Percentiles rank a stretch among this genome's conserved stretches.
Evolutionary conservation across 2,888 invertebrate genomes (phyloP).

Genomic region (Cephus runcator): DNA sequence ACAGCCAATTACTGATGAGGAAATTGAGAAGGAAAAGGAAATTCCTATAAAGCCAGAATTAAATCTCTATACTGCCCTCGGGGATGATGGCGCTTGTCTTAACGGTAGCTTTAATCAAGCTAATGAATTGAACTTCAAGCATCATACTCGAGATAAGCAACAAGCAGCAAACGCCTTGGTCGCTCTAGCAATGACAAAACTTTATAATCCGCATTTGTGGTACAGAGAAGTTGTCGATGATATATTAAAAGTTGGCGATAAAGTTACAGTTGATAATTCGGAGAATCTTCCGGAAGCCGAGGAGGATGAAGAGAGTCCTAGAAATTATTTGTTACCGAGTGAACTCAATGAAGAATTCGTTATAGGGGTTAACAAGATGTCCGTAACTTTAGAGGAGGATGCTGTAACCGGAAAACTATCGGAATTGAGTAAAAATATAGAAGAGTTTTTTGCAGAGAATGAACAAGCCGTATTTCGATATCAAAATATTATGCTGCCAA

Average conservation of each 20-base stretch:
- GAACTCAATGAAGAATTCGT: constrained; percentile 63
- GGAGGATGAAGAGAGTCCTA: constrained; percentile 66
- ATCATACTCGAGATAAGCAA: constrained; percentile 59
- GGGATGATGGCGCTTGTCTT: constrained; percentile 59
- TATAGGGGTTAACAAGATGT: constrained; percentile 65
- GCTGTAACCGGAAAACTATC: constrained; percentile 65
- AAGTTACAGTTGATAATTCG: constrained; percentile 65
- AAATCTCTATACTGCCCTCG: constrained; percentile 60
- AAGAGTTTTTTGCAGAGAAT: constrained; percentile 70
- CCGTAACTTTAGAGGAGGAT: constrained; percentile 65
- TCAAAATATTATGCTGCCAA: constrained; percentile 58
- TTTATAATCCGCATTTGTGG: constrained; percentile 72
- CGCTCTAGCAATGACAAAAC: constrained; percentile 70
- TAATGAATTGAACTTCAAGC: constrained; percentile 67
- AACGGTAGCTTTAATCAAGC: constrained; percentile 49
- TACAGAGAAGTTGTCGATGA: constrained; percentile 70
- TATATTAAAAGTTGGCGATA: constrained; percentile 67
- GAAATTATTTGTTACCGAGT: constrained; percentile 66
- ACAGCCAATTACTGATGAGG: constrained; percentile 48
- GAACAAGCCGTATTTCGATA: constrained; percentile 69
- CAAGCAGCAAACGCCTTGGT: constrained; percentile 71
- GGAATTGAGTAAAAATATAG: constrained; percentile 64
- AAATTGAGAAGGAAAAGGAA: constrained; percentile 49
- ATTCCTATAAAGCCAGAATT: constrained; percentile 60
- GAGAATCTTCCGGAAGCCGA: constrained; percentile 69